Percentiles rank a stretch among this genome's conserved stretches.
phyloP scores from a whole-genome alignment of 2,113 vertebrate genomes.

The Cynopterus brachyotis region DNA sequence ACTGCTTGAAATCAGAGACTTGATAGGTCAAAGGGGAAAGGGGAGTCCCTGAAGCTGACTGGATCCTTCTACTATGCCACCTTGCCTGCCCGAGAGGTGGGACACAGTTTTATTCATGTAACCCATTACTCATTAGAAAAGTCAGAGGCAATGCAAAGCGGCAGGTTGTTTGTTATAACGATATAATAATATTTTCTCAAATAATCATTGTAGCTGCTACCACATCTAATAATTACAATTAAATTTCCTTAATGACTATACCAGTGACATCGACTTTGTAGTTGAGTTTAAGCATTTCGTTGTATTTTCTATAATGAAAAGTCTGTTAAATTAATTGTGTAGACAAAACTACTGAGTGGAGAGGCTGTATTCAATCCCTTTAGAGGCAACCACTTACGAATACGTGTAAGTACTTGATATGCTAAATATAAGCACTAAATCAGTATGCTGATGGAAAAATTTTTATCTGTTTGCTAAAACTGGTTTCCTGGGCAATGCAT shows the following conservation, averaged over 20 bases:
- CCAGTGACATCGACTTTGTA: not conserved
- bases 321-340: conserved; percentile 11
- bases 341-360: conserved; percentile 16
- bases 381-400: conserved; percentile 9
- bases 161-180: not conserved
- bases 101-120: not conserved
- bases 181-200: conserved; percentile 38
- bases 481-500: not conserved
- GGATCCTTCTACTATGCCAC: not conserved
- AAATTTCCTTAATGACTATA: not conserved
- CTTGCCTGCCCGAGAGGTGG: not conserved
- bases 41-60: not conserved
- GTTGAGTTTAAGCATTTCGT: not conserved
- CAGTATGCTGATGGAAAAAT: not conserved
- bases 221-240: conserved; percentile 33
- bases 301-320: conserved; percentile 30
- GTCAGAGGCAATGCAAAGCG: not conserved
- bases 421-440: conserved; percentile 41
- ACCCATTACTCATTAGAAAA: not conserved
- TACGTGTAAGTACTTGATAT: not conserved
- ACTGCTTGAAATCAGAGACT: conserved; percentile 3
- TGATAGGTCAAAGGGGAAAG: not conserved
- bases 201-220: not conserved
- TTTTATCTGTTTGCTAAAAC: conserved; percentile 5
- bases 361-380: conserved; percentile 3